Evolutionary conservation across 2,113 vertebrate species (phyloP).

Genomic region (Puffinus mauretanicus): DNA sequence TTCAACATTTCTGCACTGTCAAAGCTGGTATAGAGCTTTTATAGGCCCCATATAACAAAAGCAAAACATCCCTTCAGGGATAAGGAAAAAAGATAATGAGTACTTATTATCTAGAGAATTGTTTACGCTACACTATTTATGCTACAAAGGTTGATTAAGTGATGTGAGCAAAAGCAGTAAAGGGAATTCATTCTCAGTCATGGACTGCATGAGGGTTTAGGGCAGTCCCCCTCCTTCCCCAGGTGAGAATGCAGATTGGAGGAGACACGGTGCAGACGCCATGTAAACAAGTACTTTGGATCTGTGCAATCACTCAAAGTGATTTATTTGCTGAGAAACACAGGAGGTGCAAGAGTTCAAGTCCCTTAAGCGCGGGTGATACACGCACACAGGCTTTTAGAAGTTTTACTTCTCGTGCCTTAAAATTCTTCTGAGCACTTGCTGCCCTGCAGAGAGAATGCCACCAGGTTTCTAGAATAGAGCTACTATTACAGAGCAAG

Average conservation of each 20-base stretch:
- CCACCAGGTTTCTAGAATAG: background rate
- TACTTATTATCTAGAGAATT: background rate
- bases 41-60: background rate
- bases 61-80: background rate
- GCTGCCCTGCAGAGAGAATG: background rate
- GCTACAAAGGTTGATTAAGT: background rate
- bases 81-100: background rate
- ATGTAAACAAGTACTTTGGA: background rate
- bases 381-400: background rate
- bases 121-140: background rate
- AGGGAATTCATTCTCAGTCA: background rate
- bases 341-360: background rate
- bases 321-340: constrained; percentile 12
- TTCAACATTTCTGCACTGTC: background rate
- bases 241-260: background rate
- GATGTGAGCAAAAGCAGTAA: background rate
- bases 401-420: background rate
- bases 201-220: background rate
- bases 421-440: background rate
- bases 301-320: background rate
- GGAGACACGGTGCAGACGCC: background rate
- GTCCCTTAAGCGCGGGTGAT: background rate
- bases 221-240: background rate
- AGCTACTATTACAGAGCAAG: background rate
- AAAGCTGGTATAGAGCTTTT: background rate